Evolutionary conservation across 2,888 invertebrate species (phyloP), one percentile per base, ranked within the genome.

Genomic region (Neoscelio sp.): DNA sequence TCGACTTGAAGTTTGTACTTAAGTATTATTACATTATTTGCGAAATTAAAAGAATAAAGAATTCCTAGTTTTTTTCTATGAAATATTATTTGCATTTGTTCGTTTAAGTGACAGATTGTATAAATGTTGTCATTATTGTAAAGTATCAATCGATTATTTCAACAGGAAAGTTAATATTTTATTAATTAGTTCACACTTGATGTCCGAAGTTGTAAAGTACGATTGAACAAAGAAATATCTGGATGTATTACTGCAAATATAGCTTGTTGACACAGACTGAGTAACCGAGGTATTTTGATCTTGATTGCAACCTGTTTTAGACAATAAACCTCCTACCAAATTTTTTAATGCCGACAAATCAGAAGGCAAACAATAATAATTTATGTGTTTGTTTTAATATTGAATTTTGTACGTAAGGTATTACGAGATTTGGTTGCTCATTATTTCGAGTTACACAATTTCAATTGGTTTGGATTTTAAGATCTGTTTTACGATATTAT

Each of bases 321-420:
- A 42, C 50, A 4, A 8, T 7, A 2, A 12, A 48, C 30, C 44
- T 28, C 7, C 15, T 33, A 40, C 26, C 46, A 17, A 30, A 62
- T 33, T 62, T 44, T 62, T 44, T 30, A n/a, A 28, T 23, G 10
- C 6, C 28, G 18, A 20, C 33, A 62, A 62, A 46, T 62, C 60
- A 15, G 8, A 23, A 23, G 0, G 42, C 58, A 58, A 58, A 58
- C 18, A 58, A 5, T 1, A 7, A 26, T 26, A 26, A 5, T 5
- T 8, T 8, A 10, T 13, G 5, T 46, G 44, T 62, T 62, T 62
- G 33, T 12, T 33, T 13, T 23, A 10, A 8, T 6, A 7, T 40
- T 46, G 8, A 40, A 28, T 58, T 58, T 42, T 8, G 40, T 33
- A 35, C 12, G 8, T 28, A 18, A 18, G 52, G 35, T 7, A 50